These are phyloP conservation scores for Pegea sp. DNA, from an alignment of 23 tunicate genomes.

Conservation along the genomic window DNA sequence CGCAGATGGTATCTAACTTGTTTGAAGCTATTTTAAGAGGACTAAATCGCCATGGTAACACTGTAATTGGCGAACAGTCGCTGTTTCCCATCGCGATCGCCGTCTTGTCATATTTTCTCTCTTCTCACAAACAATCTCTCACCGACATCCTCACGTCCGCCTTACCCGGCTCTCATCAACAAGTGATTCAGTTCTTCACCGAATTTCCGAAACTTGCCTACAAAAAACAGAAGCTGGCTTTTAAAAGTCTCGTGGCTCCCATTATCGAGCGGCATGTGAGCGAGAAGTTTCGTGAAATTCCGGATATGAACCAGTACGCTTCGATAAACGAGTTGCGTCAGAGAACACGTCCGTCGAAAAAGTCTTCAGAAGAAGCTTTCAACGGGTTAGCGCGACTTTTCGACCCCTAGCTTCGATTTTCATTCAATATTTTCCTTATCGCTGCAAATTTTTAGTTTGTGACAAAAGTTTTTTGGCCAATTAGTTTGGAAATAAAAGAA, in stretches of 20 bases:
- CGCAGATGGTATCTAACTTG: slow-evolving; percentile 12
- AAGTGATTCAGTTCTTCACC: slow-evolving; percentile 7
- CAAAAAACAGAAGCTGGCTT: slow-evolving; percentile 20
- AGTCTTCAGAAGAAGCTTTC: not conserved
- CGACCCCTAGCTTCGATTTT: too few relatives aligned
- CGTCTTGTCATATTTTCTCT: slow-evolving; percentile 10
- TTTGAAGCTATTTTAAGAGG: slow-evolving; percentile 37
- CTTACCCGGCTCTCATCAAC: slow-evolving; percentile 6
- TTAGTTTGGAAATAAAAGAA: too few relatives aligned
- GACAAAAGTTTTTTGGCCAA: too few relatives aligned
- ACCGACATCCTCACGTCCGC: slow-evolving; percentile 6
- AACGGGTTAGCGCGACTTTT: slow-evolving; percentile 1
- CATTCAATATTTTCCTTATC: too few relatives aligned
- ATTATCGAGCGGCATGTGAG: slow-evolving; percentile 51
- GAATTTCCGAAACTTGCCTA: slow-evolving; percentile 11
- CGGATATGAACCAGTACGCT: slow-evolving; percentile 28
- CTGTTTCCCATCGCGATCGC: slow-evolving; percentile 14
- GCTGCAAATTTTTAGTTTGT: too few relatives aligned
- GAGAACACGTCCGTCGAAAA: not conserved
- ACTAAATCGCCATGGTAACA: slow-evolving; percentile 43
- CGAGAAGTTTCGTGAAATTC: slow-evolving; percentile 35
- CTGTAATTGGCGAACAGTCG: slow-evolving; percentile 33
- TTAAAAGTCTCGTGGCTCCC: slow-evolving; percentile 20
- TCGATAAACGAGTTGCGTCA: slow-evolving; percentile 4
- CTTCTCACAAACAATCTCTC: slow-evolving; percentile 4